Percentiles rank a stretch among this genome's conserved stretches.
These are phyloP conservation scores for Sphaerophoria rueppellii DNA, from an alignment of 2,888 invertebrate genomes.

Conservation along the genomic window DNA sequence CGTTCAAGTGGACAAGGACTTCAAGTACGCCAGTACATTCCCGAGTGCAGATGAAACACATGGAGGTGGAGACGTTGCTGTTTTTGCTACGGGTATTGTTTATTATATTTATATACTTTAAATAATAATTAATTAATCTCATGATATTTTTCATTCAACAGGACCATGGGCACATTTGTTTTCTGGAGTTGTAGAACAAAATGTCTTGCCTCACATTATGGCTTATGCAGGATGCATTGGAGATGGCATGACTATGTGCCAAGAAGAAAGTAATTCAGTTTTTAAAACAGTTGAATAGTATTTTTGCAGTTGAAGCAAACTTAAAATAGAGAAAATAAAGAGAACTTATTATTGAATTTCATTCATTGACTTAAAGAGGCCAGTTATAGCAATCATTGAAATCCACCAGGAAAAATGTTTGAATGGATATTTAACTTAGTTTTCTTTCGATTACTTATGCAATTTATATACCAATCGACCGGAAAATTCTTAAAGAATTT, in stretches of 20 bases:
- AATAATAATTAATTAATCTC: background rate
- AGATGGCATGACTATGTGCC: conserved; percentile 61
- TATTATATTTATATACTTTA: too few species aligned
- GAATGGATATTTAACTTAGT: too few species aligned
- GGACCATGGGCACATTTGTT: conserved; percentile 85
- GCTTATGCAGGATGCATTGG: conserved; percentile 80
- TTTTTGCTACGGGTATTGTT: conserved; percentile 84
- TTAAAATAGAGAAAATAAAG: background rate
- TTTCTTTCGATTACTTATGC: too few species aligned
- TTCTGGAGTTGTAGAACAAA: conserved; percentile 85
- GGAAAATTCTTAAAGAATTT: too few species aligned
- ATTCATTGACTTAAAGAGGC: too few species aligned
- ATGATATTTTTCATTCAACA: conserved; percentile 60
- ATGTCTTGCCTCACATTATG: conserved; percentile 84
- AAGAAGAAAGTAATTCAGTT: conserved; percentile 6
- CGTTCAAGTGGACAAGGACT: conserved; percentile 78
- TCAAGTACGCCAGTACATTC: conserved; percentile 85
- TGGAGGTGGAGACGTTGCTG: conserved; percentile 90
- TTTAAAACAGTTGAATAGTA: background rate
- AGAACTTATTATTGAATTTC: too few species aligned
- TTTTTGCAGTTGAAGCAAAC: too few species aligned
- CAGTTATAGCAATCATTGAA: too few species aligned
- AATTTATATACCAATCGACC: too few species aligned
- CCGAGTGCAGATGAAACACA: conserved; percentile 87
- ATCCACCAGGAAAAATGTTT: too few species aligned